phyloP scores from a whole-genome alignment of 2,113 vertebrate species.

The Reinhardtius hippoglossoides region DNA sequence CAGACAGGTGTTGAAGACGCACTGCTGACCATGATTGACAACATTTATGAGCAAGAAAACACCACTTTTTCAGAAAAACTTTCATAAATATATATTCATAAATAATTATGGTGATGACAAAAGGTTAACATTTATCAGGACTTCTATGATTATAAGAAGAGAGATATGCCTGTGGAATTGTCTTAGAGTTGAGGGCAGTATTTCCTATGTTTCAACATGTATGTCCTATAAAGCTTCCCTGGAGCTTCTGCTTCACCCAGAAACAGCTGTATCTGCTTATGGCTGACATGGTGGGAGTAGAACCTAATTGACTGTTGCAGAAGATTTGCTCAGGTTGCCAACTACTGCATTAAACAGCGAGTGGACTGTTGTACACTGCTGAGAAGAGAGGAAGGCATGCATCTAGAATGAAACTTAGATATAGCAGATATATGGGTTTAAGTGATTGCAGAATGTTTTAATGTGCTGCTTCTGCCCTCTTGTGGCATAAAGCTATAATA shows the following conservation, averaged over 20 bases:
- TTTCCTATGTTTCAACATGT: conserved; percentile 52
- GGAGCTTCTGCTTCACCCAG: conserved; percentile 44
- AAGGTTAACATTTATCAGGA: neutral
- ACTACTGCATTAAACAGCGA: conserved; percentile 31
- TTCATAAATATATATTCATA: no score
- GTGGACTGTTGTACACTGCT: conserved; percentile 10
- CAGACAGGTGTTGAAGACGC: no score
- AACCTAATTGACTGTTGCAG: conserved; percentile 67
- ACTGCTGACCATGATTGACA: no score
- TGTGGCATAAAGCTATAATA: conserved; percentile 53
- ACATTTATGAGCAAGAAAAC: no score
- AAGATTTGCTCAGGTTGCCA: conserved; percentile 58
- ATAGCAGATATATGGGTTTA: neutral
- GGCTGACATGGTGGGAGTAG: conserved; percentile 46
- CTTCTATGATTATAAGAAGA: neutral
- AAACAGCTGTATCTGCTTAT: conserved; percentile 68
- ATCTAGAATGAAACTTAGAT: neutral
- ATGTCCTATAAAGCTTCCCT: conserved; percentile 36
- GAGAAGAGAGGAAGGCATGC: neutral
- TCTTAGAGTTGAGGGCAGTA: conserved; percentile 16
- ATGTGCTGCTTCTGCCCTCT: conserved; percentile 65
- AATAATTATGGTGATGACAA: neutral
- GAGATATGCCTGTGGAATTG: conserved; percentile 32
- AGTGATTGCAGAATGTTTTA: neutral
- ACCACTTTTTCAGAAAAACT: no score